Base-by-base conservation (phyloP, 2,797 vertebrate species). In the Novumbra hubbsi region DNA sequence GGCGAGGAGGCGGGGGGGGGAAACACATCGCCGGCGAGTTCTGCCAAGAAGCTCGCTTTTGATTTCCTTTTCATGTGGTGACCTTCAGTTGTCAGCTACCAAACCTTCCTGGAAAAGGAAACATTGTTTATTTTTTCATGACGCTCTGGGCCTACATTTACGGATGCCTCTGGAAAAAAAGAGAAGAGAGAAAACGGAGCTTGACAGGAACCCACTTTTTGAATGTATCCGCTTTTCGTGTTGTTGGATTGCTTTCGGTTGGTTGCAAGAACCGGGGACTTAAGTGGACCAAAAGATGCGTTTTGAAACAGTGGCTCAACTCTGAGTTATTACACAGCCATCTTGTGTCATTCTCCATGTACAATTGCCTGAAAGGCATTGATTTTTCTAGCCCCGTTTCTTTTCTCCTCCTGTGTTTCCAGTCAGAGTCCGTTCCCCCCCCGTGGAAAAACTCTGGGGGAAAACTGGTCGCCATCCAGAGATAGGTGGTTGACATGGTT, bases 241-340 rank as follows among this genome's bases (percentile, higher is more conserved):
- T 38, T 57, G 63, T 66, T 88, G 84, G 84, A 78, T 79, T 87
- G 88, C 82, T 90, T 90, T 85, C 89, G 82, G 81, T 88, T 80
- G 81, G 88, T 84, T 83, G 88, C 84, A 86, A 86, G 88, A 86
- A 88, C 83, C 83, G 77, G 87, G 72, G 68, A 84, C 88, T 83
- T 85, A 80, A 85, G 78, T 86, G 84, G 86, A 88, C 87, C 85
- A 77, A 86, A 86, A 88, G 86, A 89, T 89, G 86, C 85, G 89
- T 75, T 79, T 85, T 80, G 84, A 87, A 88, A 90, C 68, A 64
- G 62, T 30, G 73, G 72, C 71, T 81, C 82, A 82, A 90, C 88
- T 90, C 90, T 87, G 92, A 92, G 90, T 91, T 89, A 91, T 86
- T 89, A 83, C 78, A 57, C 82, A 84, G 77, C 87, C 88, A 90